Percentiles rank a stretch among this genome's conserved stretches.
These are phyloP conservation scores for Pseudomyrmex dendroicus DNA, from an alignment of 1,140 invertebrate genomes.

Conservation along the genomic window DNA sequence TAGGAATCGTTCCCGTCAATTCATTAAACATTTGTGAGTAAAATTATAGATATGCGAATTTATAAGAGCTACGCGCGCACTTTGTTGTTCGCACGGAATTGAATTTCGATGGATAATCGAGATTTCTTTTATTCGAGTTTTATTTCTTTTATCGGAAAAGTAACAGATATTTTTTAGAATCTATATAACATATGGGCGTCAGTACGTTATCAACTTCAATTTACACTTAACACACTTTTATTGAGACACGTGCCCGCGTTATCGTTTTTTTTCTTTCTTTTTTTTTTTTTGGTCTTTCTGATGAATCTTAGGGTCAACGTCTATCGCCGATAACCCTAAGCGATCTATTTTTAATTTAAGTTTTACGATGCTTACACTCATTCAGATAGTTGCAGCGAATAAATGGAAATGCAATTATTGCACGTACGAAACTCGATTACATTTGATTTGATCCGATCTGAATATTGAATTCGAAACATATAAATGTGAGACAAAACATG, in stretches of 20 bases:
- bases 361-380: conserved; percentile 17
- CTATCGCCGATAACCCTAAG: conserved; percentile 56
- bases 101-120: too few species aligned
- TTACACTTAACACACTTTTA: not conserved
- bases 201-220: conserved; percentile 4
- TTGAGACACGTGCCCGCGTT: conserved; percentile 3
- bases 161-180: not conserved
- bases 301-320: conserved; percentile 62
- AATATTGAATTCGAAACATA: too few species aligned
- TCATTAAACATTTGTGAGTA: too few species aligned
- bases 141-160: not conserved
- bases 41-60: too few species aligned
- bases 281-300: conserved; percentile 11
- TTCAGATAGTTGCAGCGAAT: not conserved
- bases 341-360: conserved; percentile 27
- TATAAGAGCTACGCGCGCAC: too few species aligned
- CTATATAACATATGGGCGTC: not conserved
- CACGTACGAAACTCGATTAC: not conserved
- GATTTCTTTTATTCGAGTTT: not conserved
- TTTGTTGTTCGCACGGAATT: too few species aligned
- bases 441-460: not conserved
- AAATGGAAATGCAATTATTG: conserved; percentile 4
- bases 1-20: too few species aligned
- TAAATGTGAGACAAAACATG: not conserved
- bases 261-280: conserved; percentile 1